A percentile compares a stretch with the other conserved stretches of the same genome.
Evolutionary conservation across 2,113 vertebrate genomes (phyloP).

Genomic region (Micromys minutus): DNA sequence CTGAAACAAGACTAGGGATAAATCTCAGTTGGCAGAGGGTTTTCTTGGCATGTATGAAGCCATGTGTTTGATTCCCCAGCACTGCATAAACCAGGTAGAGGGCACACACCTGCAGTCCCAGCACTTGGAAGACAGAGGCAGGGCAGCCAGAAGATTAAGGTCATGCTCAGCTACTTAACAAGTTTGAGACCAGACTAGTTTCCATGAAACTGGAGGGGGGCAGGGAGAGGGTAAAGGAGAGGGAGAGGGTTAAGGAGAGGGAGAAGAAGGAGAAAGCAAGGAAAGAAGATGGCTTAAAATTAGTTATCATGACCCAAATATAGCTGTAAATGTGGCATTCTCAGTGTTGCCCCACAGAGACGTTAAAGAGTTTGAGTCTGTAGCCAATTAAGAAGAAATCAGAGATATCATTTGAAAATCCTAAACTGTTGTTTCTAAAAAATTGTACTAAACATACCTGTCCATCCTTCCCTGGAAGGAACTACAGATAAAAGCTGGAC

Average conservation of each 20-base stretch:
- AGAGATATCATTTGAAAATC: background rate
- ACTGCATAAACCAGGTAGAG: background rate
- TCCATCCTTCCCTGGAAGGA: background rate
- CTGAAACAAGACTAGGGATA: background rate
- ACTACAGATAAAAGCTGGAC: background rate
- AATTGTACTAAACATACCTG: background rate
- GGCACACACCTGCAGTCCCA: background rate
- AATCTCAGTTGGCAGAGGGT: background rate
- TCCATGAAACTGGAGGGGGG: background rate
- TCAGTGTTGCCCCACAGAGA: background rate
- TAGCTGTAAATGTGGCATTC: background rate
- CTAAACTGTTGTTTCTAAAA: background rate
- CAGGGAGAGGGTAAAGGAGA: background rate
- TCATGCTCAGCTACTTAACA: background rate
- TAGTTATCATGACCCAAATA: background rate
- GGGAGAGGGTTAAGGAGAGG: background rate
- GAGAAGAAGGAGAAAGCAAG: no score
- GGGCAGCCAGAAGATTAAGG: background rate
- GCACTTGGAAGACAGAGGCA: background rate
- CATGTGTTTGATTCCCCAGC: background rate
- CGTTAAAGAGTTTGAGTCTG: background rate
- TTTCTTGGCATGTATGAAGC: no score
- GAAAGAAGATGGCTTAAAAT: background rate
- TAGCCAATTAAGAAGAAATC: constrained; percentile 16
- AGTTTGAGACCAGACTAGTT: background rate